These are phyloP conservation scores for Tachina lurida DNA, from an alignment of 2,888 invertebrate species.

Conservation along the genomic window DNA sequence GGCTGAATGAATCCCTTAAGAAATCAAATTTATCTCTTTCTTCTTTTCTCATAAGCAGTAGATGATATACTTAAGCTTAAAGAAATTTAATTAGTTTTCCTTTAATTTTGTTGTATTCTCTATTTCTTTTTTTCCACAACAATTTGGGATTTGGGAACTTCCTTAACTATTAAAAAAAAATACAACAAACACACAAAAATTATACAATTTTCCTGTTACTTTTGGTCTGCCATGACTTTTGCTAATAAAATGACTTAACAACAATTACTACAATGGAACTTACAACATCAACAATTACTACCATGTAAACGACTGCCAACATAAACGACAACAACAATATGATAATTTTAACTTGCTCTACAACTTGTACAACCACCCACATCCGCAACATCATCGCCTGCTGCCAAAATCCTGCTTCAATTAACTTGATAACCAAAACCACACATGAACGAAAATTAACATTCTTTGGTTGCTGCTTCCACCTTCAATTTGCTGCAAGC, in stretches of 20 bases:
- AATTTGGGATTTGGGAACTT: neutral
- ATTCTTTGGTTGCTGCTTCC: neutral
- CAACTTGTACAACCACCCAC: slow-evolving; percentile 38
- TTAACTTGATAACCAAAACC: slow-evolving; percentile 33
- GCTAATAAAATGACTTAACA: slow-evolving; percentile 50
- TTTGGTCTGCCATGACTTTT: slow-evolving; percentile 17
- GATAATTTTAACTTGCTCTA: slow-evolving; percentile 50
- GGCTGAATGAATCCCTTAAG: slow-evolving; percentile 63
- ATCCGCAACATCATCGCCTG: slow-evolving; percentile 41
- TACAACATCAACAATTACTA: slow-evolving; percentile 58
- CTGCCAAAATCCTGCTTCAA: slow-evolving; percentile 13
- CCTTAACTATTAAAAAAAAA: slow-evolving; percentile 1
- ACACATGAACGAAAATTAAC: slow-evolving; percentile 18
- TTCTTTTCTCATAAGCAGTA: neutral
- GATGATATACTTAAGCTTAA: slow-evolving; percentile 29
- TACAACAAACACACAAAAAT: neutral
- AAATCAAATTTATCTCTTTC: slow-evolving; percentile 36
- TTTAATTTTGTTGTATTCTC: slow-evolving; percentile 41
- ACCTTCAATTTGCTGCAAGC: slow-evolving; percentile 31
- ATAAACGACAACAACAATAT: slow-evolving; percentile 37
- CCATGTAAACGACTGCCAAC: slow-evolving; percentile 28
- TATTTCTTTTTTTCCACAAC: slow-evolving; percentile 23
- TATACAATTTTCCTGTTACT: slow-evolving; percentile 5
- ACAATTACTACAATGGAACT: slow-evolving; percentile 53
- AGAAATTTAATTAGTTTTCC: slow-evolving; percentile 54